phyloP scores from a whole-genome alignment of 1,140 invertebrate species.

The Chrysoperla carnea region DNA sequence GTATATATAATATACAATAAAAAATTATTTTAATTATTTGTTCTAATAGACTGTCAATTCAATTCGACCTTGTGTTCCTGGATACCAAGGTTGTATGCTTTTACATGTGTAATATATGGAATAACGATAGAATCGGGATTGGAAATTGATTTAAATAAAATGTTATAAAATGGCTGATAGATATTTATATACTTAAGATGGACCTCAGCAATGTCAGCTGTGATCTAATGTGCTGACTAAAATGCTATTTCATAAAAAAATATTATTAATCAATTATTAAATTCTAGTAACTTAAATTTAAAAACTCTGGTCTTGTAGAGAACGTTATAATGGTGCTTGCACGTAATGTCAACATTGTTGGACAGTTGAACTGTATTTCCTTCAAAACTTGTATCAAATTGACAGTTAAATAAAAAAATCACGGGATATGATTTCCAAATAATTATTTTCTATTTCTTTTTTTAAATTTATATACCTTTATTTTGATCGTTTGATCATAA shows the following conservation, averaged over 20 bases:
- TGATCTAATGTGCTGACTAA: background rate
- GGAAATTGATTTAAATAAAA: too few relatives aligned
- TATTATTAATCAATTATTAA: background rate
- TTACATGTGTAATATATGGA: too few relatives aligned
- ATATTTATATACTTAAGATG: too few relatives aligned
- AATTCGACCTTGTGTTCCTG: background rate
- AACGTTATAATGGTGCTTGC: conserved; percentile 2
- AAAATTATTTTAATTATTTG: too few relatives aligned
- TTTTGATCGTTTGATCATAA: too few relatives aligned
- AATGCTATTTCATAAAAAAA: background rate
- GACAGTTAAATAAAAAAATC: background rate
- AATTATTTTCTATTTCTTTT: too few relatives aligned
- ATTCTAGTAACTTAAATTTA: background rate
- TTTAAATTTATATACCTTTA: too few relatives aligned
- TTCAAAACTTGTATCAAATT: conserved; percentile 1
- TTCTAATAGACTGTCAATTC: background rate
- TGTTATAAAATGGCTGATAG: too few relatives aligned
- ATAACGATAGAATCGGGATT: too few relatives aligned
- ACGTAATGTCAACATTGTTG: conserved; percentile 4
- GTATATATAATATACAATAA: too few relatives aligned
- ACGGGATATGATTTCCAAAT: background rate
- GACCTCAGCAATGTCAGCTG: background rate
- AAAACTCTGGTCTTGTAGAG: background rate
- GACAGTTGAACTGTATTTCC: conserved; percentile 1
- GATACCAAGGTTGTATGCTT: too few relatives aligned